phyloP scores from a whole-genome alignment of 2,888 invertebrate species.

The Timandra comae region DNA sequence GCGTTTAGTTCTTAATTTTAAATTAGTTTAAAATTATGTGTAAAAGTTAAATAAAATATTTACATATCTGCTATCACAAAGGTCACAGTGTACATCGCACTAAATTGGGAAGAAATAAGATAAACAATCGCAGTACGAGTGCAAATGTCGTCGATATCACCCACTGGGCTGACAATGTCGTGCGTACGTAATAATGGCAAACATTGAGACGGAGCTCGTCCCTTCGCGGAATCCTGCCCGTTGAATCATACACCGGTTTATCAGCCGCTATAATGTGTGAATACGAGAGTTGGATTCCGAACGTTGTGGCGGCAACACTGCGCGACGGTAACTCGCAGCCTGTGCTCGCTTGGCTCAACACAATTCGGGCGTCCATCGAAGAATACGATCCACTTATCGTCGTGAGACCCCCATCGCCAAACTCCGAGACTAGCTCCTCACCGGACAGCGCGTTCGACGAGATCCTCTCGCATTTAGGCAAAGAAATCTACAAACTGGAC shows the following conservation, averaged over 20 bases:
- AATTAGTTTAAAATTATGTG: neutral
- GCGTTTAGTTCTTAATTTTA: constrained; percentile 1
- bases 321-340: constrained; percentile 51
- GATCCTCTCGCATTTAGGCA: constrained; percentile 65
- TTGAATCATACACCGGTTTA: constrained; percentile 74
- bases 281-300: constrained; percentile 71
- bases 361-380: constrained; percentile 53
- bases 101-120: constrained; percentile 57
- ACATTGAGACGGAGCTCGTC: constrained; percentile 42
- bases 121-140: too few relatives aligned
- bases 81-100: constrained; percentile 46
- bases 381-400: constrained; percentile 64
- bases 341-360: constrained; percentile 61
- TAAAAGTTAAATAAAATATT: constrained; percentile 12
- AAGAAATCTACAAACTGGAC: constrained; percentile 67
- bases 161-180: constrained; percentile 23
- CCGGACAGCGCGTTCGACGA: constrained; percentile 66
- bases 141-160: constrained; percentile 63
- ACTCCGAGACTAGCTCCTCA: constrained; percentile 25
- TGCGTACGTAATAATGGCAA: constrained; percentile 21
- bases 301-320: constrained; percentile 65
- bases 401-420: constrained; percentile 38
- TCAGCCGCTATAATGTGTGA: constrained; percentile 60
- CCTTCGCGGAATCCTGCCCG: constrained; percentile 63
- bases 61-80: constrained; percentile 29